Base-by-base conservation (phyloP, 2,797 vertebrate genomes). In the Orientallactaga sibirica region DNA sequence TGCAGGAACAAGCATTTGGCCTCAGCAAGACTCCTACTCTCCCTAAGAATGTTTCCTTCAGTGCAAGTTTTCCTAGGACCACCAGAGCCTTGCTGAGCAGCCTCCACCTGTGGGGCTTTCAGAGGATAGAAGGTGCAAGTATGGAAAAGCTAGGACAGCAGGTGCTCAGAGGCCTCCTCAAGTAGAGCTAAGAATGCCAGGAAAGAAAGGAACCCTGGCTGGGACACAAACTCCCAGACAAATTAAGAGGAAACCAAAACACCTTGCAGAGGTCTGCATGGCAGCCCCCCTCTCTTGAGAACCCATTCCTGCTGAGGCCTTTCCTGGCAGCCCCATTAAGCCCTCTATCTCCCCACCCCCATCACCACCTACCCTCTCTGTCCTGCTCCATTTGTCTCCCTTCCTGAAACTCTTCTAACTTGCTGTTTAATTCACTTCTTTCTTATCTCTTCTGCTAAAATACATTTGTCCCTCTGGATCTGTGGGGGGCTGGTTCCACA, bases 1-100 rank as follows among this genome's bases (percentile, higher is more conserved):
- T 98, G 97, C 9, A 1, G 4, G 37, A 22, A 8, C 41, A 82
- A 24, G 58, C 20, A 71, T 20, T 29, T 5, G 20, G 43, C 64
- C 33, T 61, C 15, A 27, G 8, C 14, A 29, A 55, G 43, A 29
- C 19, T 20, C 1, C 25, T 27, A 66, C 14, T 16, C 5, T 43
- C 16, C 75, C 58, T 29, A 27, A 7, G 27, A 7, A 25, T 19
- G 1, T n/a, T 24, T 7, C 14, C 4, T 8, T 29, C 48, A 33
- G 55, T 71, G 7, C 22, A 61, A 43, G 43, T 41, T 75, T 70
- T 29, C 41, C 12, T 16, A 52, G n/a, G 2, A 1, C 12, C n/a
- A 71, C 41, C 22, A 20, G 6, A 3, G 1, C 37, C 82, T 55
- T 48, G 41, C 18, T 2, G 58, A 41, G 84, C 61, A 62, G 37